These are phyloP conservation scores for Cerastoderma edule DNA, from an alignment of 2,888 invertebrate genomes.

Conservation along the genomic window DNA sequence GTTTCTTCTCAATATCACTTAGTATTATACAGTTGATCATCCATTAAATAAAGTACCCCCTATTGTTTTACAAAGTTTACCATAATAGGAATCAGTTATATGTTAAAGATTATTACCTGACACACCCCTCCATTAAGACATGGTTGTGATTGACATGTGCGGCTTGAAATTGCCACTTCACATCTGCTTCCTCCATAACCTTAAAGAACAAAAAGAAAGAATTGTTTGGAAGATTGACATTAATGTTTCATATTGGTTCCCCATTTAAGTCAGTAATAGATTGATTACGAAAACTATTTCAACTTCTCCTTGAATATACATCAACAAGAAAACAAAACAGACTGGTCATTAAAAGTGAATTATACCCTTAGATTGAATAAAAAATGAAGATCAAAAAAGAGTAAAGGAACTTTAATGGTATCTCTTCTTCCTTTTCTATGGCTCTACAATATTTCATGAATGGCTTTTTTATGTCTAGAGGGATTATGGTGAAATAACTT, in stretches of 20 bases:
- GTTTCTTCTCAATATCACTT: no score
- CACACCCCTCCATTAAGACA: constrained; percentile 73
- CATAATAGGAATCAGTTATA: no score
- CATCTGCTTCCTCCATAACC: constrained; percentile 62
- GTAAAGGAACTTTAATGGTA: no score
- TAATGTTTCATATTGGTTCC: background rate
- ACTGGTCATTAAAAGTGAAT: background rate
- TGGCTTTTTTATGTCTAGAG: no score
- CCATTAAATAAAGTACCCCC: no score
- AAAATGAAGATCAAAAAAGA: no score
- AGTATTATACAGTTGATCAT: no score
- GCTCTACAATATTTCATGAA: no score
- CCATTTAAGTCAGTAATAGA: background rate
- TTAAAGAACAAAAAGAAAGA: constrained; percentile 10
- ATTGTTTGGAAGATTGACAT: background rate
- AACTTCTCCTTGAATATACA: background rate
- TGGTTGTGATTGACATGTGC: constrained; percentile 68
- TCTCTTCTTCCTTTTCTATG: no score
- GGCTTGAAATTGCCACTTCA: constrained; percentile 30
- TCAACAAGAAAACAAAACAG: background rate
- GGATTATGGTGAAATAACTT: no score
- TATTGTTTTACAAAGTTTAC: no score
- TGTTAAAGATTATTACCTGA: constrained; percentile 32
- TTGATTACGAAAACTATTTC: background rate
- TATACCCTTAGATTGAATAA: background rate